A percentile compares a stretch with the other conserved stretches of the same genome.
Conservation (phyloP, 2,888 invertebrate genomes). For the Micropterix aruncella region DNA sequence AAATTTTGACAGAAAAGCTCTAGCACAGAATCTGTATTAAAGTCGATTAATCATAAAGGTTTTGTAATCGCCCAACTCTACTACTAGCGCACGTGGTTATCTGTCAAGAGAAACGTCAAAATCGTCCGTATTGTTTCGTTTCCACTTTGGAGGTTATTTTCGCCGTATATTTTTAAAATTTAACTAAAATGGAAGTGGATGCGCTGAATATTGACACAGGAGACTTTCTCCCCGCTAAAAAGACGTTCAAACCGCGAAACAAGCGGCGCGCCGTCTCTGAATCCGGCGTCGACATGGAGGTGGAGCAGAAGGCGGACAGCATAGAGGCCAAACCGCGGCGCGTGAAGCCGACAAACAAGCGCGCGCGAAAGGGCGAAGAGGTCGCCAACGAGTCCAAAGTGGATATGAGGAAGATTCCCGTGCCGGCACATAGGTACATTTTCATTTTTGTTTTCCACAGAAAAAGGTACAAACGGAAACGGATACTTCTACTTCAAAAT, state of each 20-base stretch:
- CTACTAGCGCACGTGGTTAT: too few relatives aligned
- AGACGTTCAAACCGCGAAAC: constrained; percentile 31
- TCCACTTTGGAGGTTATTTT: too few relatives aligned
- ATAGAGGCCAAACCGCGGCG: constrained; percentile 34
- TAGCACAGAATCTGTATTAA: too few relatives aligned
- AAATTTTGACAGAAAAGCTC: too few relatives aligned
- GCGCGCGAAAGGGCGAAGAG: constrained; percentile 20
- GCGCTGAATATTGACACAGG: constrained; percentile 32
- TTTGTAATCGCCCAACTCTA: too few relatives aligned
- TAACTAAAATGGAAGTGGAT: constrained; percentile 29
- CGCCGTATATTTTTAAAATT: too few relatives aligned
- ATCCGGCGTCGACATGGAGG: constrained; percentile 46
- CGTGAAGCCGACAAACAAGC: constrained; percentile 31
- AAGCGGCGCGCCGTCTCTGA: constrained; percentile 35
- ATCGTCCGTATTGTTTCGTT: too few relatives aligned
- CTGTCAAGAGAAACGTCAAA: too few relatives aligned
- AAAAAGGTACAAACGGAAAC: too few relatives aligned
- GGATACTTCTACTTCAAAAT: too few relatives aligned
- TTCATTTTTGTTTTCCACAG: constrained; percentile 5
- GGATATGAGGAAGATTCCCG: constrained; percentile 60
- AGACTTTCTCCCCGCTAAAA: constrained; percentile 37
- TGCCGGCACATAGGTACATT: constrained; percentile 71
- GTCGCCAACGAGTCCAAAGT: constrained; percentile 40
- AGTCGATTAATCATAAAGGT: too few relatives aligned
- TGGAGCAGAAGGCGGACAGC: constrained; percentile 51